Base-by-base conservation (phyloP, 1,140 invertebrate species). In the Drosophila ercepeae region DNA sequence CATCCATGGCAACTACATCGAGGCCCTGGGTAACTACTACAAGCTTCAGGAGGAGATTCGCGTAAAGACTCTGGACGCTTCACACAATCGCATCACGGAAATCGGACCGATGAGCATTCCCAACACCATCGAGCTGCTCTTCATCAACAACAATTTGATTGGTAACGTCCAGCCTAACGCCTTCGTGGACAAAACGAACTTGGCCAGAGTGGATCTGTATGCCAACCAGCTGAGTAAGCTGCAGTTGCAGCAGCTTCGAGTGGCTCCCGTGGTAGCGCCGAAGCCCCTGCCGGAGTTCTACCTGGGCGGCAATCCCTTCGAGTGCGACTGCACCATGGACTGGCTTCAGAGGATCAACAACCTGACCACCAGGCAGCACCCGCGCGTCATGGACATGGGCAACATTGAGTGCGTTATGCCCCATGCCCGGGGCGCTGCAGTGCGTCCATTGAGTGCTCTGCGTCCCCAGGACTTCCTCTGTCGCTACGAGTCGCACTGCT, bases 261-360 rank as follows among this genome's bases (percentile, higher is more conserved):
- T 98, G 64, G 93, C 94, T n/a, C 94, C 94, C 4, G 94, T 96
- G 65, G 94, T 94, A 23, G 92, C 93, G 9, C 94, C 94, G 27
- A 91, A 94, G 74, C 93, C 93, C 1, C 91, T 97, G 61, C 96
- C 97, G 0, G 96, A 97, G 90, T 96, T 97, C 89, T 97, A 97
- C 89, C 93, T 97, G 44, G 96, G 96, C 41, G 96, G 96, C 1
- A 98, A 98, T 91, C 96, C 96, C 0, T 97, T 98, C 91, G 94
- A 96, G 74, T 98, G 97, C 91, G 96, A 98, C 83, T 98, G 97
- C 92, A 95, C 95, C 52, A 97, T 98, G 96, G 97, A 97, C 81
- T 98, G 97, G 97, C 91, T 98, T 74, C 96, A 96, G 25, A 94
- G 95, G 23, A 95, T 97, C 86, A 97, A 97, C 91, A 96, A 96